Evolutionary conservation across 30 jellyfish, hydroid and myxozoan genomes (phyloP), one percentile per base, ranked within the genome.

Genomic region (Catostylus mosaicus): DNA sequence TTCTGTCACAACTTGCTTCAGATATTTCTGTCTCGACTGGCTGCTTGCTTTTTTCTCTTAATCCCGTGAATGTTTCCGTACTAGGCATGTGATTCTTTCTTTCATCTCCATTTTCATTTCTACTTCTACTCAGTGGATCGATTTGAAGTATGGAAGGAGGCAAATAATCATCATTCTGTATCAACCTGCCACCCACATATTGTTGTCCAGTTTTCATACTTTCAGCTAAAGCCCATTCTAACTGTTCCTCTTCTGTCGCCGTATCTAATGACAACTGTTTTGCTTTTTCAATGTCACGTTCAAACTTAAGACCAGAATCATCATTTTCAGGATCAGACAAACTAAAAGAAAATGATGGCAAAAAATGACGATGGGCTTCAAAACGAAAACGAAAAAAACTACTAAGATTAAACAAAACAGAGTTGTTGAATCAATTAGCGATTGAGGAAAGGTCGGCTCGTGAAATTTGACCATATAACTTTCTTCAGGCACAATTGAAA

Each of bases 221-320:
- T 45, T 82, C 92, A 19, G 33, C 46, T 14, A 82, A 27, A 7
- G 92, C 92, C 92, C 82, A 82, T 59, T 82, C 92, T 30, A 82
- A 12, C 38, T 82, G 92, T 60, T 82, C 86, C 35, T 82, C 92
- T 33, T 82, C 92, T 23, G 92, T 82, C 47, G 75, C 83, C 1
- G 80, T 14, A 14, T 54, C 72, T 11, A 69, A 52, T 6, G 86
- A 72, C 12, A 73, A 36, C 30, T 61, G 35, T 45, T 37, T 79
- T 32, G 89, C 89, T 50, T 54, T 31, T 33, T 78, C 85, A 48
- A 54, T 26, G 14, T 80, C 93, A 8, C 64, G 19, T 23, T 51
- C 73, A 75, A 61, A 88, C 4, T 61, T 34, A 19, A 74, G 85
- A 6, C 78, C 61, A 75, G 72, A 12, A 10, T 69, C 71, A 5